Conservation (phyloP, 1,140 invertebrate genomes). For the Platyscapa corneri region DNA sequence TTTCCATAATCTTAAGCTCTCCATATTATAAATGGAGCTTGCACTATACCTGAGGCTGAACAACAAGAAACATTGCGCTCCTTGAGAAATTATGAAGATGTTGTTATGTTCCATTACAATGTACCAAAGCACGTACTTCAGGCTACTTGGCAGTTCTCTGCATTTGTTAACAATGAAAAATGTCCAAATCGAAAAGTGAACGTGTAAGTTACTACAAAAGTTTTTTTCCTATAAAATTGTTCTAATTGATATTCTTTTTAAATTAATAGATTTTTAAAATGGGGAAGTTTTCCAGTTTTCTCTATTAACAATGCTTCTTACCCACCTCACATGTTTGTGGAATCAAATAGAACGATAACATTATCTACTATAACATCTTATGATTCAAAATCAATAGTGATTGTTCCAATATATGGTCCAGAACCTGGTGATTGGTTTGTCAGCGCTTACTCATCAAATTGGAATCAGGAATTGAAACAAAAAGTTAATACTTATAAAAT, state of each 20-base stretch:
- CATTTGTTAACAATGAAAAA: slow-evolving; percentile 73
- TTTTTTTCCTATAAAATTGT: neutral
- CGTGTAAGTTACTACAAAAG: slow-evolving; percentile 66
- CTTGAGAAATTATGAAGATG: slow-evolving; percentile 74
- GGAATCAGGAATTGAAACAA: slow-evolving; percentile 76
- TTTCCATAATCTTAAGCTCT: slow-evolving; percentile 23
- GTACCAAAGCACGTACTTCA: slow-evolving; percentile 73
- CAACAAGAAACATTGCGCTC: slow-evolving; percentile 74
- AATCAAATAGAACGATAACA: slow-evolving; percentile 64
- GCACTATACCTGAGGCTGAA: slow-evolving; percentile 70
- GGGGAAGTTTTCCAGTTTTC: slow-evolving; percentile 79
- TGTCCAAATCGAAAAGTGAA: slow-evolving; percentile 72
- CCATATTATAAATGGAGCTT: slow-evolving; percentile 30
- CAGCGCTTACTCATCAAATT: slow-evolving; percentile 75
- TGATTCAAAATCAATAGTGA: slow-evolving; percentile 69
- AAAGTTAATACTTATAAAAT: slow-evolving; percentile 67
- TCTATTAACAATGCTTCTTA: slow-evolving; percentile 73
- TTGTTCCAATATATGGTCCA: slow-evolving; percentile 74
- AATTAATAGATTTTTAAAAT: slow-evolving; percentile 74
- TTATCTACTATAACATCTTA: slow-evolving; percentile 71
- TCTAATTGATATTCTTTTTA: neutral
- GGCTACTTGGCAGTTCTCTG: slow-evolving; percentile 77
- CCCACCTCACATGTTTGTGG: slow-evolving; percentile 67
- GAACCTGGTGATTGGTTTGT: slow-evolving; percentile 78
- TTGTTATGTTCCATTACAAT: slow-evolving; percentile 75